A percentile compares a stretch with the other conserved stretches of the same genome.
phyloP scores from a whole-genome alignment of 2,888 invertebrate species.

The Melikaiella ostensackeni region DNA sequence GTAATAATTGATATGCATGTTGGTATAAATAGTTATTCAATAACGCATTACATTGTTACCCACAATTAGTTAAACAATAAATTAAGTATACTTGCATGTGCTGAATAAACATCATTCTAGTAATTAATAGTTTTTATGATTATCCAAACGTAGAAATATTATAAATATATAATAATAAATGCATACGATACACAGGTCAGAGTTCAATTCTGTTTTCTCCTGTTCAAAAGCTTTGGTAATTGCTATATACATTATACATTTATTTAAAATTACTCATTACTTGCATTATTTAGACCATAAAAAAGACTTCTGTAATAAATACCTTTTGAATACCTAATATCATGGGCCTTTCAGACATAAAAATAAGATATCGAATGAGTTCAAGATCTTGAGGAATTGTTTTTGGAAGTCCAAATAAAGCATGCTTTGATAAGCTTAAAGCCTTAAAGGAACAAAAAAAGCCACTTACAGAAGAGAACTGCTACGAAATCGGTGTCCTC shows the following conservation, averaged over 20 bases:
- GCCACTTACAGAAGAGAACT: conserved; percentile 94
- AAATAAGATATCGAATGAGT: conserved; percentile 8
- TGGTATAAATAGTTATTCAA: not conserved
- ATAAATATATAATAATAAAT: not conserved
- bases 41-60: not conserved
- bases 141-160: conserved; percentile 8
- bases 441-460: not conserved
- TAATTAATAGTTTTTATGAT: not conserved
- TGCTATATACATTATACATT: not conserved
- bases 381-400: conserved; percentile 44
- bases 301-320: not conserved
- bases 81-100: conserved; percentile 5
- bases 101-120: not conserved
- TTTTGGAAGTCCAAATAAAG: not conserved
- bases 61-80: not conserved
- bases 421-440: not conserved
- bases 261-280: not conserved
- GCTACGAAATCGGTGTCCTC: conserved; percentile 95
- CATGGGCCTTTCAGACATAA: not conserved
- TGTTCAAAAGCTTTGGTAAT: conserved; percentile 7
- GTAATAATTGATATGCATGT: not conserved
- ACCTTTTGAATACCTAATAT: not conserved
- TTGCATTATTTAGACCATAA: not conserved
- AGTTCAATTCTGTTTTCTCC: conserved; percentile 18
- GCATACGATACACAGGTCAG: conserved; percentile 5